Conservation (phyloP, 2,113 vertebrate species). For the Oceanodroma tethys region DNA sequence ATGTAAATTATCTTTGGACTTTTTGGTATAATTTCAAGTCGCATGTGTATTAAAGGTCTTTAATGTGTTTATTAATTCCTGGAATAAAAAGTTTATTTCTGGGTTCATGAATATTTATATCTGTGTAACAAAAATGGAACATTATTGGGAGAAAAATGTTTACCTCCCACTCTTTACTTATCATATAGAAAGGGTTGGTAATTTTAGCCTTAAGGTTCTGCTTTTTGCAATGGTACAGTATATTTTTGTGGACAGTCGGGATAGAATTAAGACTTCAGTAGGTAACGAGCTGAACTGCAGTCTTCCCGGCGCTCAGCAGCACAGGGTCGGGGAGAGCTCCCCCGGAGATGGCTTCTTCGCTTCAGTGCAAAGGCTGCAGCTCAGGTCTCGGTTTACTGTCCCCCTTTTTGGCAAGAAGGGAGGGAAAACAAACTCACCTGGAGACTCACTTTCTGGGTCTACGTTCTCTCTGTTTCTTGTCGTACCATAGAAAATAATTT, state of each 20-base stretch:
- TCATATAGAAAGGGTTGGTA: neutral
- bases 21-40: neutral
- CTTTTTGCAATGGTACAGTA: neutral
- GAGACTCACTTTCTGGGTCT: neutral
- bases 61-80: neutral
- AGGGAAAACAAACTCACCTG: neutral
- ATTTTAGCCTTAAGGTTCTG: neutral
- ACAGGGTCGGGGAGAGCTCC: fast-evolving
- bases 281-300: neutral
- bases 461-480: neutral
- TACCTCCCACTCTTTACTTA: neutral
- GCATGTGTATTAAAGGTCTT: neutral
- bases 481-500: neutral
- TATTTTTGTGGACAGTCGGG: neutral
- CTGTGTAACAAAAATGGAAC: neutral
- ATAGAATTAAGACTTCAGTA: fast-evolving
- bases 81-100: neutral
- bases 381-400: neutral
- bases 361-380: neutral
- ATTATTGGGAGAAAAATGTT: neutral
- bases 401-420: neutral
- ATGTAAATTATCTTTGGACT: neutral
- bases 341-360: neutral
- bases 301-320: neutral
- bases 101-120: neutral